Evolutionary conservation across 2,113 vertebrate species (phyloP).

Genomic region (Ia io): DNA sequence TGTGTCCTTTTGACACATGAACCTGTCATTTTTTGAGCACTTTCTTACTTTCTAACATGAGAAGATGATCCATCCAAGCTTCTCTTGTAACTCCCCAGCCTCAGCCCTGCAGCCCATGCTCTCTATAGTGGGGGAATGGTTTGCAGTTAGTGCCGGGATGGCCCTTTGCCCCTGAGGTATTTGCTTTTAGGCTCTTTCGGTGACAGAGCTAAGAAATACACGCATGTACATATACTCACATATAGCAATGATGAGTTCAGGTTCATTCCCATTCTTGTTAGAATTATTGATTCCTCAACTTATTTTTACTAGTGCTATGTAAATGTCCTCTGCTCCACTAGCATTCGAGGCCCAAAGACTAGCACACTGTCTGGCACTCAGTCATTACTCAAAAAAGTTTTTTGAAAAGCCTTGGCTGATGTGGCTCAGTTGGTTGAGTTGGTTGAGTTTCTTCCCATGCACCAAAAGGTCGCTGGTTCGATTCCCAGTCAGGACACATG

Average conservation of each 20-base stretch:
- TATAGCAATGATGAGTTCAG: background rate
- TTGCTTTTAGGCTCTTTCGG: background rate
- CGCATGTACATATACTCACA: rapidly evolving
- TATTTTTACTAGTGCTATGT: background rate
- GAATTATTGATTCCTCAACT: background rate
- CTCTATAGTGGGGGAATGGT: background rate
- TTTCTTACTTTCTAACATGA: background rate
- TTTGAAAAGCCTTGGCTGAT: too few species aligned
- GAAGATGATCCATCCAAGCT: background rate
- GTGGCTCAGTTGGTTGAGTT: too few species aligned
- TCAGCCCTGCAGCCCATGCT: background rate
- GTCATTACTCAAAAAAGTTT: background rate
- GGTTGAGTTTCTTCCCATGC: too few species aligned
- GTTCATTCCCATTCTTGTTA: background rate
- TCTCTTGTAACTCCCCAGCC: background rate
- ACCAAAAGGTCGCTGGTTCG: too few species aligned
- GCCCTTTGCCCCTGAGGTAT: background rate
- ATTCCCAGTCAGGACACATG: too few species aligned
- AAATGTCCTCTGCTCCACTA: background rate
- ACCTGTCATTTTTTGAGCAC: background rate
- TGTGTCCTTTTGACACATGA: background rate
- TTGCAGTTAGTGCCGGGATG: background rate
- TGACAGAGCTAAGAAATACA: background rate
- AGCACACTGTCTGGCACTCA: background rate
- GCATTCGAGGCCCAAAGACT: background rate